Percentiles rank a stretch among this genome's conserved stretches.
Conservation (phyloP, 2,888 invertebrate species). For the Petrolisthes manimaculis region DNA sequence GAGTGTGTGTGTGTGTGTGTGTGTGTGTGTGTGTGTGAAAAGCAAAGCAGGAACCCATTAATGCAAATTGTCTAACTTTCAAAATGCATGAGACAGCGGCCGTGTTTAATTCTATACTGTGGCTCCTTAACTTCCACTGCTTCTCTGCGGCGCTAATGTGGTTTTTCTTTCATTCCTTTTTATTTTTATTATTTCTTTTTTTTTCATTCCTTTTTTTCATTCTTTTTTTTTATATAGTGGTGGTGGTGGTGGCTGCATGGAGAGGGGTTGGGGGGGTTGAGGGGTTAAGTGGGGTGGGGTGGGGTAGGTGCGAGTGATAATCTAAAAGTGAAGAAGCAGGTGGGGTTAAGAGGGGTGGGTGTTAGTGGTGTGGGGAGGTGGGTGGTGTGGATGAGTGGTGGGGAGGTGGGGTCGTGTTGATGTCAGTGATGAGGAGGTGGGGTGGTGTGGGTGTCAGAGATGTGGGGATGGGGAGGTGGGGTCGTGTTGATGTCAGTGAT, state of each 20-base stretch:
- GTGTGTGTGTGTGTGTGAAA: too few species aligned
- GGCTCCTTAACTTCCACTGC: neutral
- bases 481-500: too few species aligned
- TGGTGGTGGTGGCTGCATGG: neutral
- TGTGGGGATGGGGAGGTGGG: too few species aligned
- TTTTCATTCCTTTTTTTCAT: neutral
- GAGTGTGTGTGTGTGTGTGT: too few species aligned
- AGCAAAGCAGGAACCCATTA: too few species aligned
- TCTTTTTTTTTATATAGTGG: neutral
- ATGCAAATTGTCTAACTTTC: too few species aligned
- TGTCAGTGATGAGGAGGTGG: too few species aligned
- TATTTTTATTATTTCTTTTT: neutral
- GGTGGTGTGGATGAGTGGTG: neutral
- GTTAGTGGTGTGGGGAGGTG: neutral
- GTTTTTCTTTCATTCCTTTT: neutral
- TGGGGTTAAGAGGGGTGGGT: neutral
- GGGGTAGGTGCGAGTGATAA: neutral
- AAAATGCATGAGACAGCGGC: too few species aligned
- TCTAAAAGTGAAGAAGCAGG: neutral
- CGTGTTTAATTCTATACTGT: neutral
- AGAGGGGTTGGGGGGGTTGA: neutral
- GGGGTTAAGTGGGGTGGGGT: neutral
- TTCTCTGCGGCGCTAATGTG: neutral
- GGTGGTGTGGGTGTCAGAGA: too few species aligned
- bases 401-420: too few species aligned